Evolutionary conservation across 2,888 invertebrate species (phyloP), one percentile per base, ranked within the genome.

Genomic region (Noctua fimbriata): DNA sequence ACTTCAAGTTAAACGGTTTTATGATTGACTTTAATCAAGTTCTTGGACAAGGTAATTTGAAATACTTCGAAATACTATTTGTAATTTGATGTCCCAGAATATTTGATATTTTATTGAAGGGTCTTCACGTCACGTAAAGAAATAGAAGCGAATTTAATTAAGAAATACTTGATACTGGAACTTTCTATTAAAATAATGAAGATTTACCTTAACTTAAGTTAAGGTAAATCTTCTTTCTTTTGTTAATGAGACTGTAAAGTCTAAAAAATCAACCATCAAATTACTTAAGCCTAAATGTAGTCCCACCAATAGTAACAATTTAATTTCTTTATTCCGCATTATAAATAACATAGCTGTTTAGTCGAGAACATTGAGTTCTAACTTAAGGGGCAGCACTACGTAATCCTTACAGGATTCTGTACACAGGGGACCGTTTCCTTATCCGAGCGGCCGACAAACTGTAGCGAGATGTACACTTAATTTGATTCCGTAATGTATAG

Each of bases 341-440:
- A 72, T 60, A 83, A 49, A 76, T 66, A 66, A 76, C 69, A 74
- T 21, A 65, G 67, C 67, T 69, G 65, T 83, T 76, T 83, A 79
- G n/a, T 83, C 65, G 67, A 70, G 58, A 81, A 84, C 72, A 81
- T 73, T 87, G 76, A 49, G 78, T 81, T 41, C 63, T 78, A 63
- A 79, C 69, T 79, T 32, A 76, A 81, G 71, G 49, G 75, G 9
- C 73, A 75, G 77, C 67, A 41, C 69, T 63, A 44, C 66, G 36
- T 71, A 76, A 79, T 89, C 69, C 76, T 74, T 76, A 82, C 75
- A 76, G 84, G 76, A 71, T 74, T 89, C 67, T 14, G 60, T 67
- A 73, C 89, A 76, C 87, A 47, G 69, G 89, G 87, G 89, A 89
- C 79, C 82, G n/a, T 76, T 89, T 84, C 81, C 87, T 89, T 87